Percentiles rank a stretch among this genome's conserved stretches.
Evolutionary conservation across 2,888 invertebrate genomes (phyloP).

Genomic region (Harpalus rubripes): DNA sequence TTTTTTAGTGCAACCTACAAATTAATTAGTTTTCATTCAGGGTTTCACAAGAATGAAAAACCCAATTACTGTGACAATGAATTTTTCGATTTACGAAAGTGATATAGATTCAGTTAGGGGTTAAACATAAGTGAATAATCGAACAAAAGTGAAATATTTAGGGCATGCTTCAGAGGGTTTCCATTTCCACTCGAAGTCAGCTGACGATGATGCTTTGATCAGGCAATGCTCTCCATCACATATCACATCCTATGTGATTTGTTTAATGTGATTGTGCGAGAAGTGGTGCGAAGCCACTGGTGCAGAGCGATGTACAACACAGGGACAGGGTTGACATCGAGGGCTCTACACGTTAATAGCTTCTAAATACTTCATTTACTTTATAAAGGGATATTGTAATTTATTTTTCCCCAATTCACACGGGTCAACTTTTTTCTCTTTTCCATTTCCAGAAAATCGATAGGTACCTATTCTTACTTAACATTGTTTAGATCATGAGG

Average conservation of each 20-base stretch:
- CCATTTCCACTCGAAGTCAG: background rate
- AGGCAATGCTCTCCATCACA: background rate
- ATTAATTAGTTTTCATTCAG: too few relatives aligned
- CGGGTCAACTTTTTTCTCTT: background rate
- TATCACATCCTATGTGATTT: background rate
- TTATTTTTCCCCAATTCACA: background rate
- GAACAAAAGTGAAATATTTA: background rate
- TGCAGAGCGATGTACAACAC: background rate
- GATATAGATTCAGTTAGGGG: background rate
- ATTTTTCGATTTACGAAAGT: background rate
- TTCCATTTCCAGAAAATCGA: too few relatives aligned
- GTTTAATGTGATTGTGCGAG: constrained; percentile 2
- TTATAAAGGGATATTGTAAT: background rate
- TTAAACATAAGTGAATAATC: background rate
- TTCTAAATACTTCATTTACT: background rate
- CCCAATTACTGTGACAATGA: too few relatives aligned
- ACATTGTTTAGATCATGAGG: too few relatives aligned
- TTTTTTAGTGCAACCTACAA: too few relatives aligned
- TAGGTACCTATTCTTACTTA: too few relatives aligned
- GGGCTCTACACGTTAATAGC: background rate
- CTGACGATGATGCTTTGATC: constrained; percentile 5
- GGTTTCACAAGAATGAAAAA: too few relatives aligned
- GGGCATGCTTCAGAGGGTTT: background rate
- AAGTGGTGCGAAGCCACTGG: background rate
- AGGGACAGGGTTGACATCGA: background rate